These are phyloP conservation scores for Sander lucioperca DNA, from an alignment of 2,113 vertebrate species.

Conservation along the genomic window DNA sequence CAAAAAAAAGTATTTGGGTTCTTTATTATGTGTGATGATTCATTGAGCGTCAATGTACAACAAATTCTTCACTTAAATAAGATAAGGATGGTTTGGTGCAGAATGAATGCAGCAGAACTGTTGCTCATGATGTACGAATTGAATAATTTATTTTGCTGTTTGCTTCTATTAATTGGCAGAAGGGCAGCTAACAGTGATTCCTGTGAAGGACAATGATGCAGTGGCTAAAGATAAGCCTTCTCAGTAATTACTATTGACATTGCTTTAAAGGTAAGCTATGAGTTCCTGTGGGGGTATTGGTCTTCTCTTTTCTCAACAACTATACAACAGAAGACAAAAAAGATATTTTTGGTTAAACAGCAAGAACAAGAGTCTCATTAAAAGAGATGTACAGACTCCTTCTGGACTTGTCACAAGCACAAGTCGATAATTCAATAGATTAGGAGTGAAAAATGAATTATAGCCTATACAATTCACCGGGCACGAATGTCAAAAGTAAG, in stretches of 20 bases:
- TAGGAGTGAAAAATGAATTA: conserved; percentile 29
- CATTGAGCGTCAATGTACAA: neutral
- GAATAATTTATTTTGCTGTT: conserved; percentile 68
- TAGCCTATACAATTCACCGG: neutral
- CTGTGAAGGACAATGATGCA: conserved; percentile 69
- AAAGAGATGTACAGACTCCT: conserved; percentile 20
- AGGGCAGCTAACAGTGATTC: conserved; percentile 48
- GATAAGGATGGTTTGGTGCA: neutral
- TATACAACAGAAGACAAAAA: conserved; percentile 26
- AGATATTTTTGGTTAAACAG: conserved; percentile 19
- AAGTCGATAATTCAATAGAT: neutral
- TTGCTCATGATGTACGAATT: conserved; percentile 37
- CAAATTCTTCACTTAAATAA: conserved; percentile 1
- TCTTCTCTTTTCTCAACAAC: conserved; percentile 37
- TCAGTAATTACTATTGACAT: conserved; percentile 83
- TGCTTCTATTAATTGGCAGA: conserved; percentile 69
- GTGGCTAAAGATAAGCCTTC: conserved; percentile 73
- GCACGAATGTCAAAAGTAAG: conserved; percentile 37
- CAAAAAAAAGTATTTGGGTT: neutral
- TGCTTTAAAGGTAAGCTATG: conserved; percentile 72
- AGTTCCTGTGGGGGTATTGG: conserved; percentile 54
- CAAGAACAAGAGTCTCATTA: conserved; percentile 22
- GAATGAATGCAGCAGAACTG: conserved; percentile 31
- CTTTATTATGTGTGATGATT: neutral
- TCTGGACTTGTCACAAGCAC: conserved; percentile 3